A percentile compares a stretch with the other conserved stretches of the same genome.
These are phyloP conservation scores for Cacoxenus indagator DNA, from an alignment of 2,888 invertebrate genomes.

Conservation along the genomic window DNA sequence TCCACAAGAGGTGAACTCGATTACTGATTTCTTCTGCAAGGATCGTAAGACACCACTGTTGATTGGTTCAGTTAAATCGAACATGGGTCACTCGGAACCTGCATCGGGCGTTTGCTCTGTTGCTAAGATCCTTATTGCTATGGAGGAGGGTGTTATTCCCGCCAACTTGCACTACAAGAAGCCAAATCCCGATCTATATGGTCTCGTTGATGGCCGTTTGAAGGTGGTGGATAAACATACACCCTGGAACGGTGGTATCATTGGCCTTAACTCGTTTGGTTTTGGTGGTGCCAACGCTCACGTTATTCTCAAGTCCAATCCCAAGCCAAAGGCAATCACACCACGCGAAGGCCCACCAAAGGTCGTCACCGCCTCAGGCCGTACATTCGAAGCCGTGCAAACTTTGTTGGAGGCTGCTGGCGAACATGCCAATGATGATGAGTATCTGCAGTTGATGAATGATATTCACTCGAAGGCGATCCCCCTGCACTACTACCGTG, in stretches of 20 bases:
- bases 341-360: slow-evolving; percentile 76
- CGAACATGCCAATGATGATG: slow-evolving; percentile 77
- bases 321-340: slow-evolving; percentile 76
- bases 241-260: slow-evolving; percentile 91
- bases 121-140: slow-evolving; percentile 91
- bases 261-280: slow-evolving; percentile 96
- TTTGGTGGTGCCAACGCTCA: slow-evolving; percentile 99
- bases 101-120: slow-evolving; percentile 91
- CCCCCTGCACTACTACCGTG: slow-evolving; percentile 84
- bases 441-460: slow-evolving; percentile 83
- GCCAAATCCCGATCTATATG: slow-evolving; percentile 93
- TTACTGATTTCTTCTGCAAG: slow-evolving; percentile 91
- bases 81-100: slow-evolving; percentile 99
- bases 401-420: slow-evolving; percentile 77
- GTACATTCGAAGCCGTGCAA: slow-evolving; percentile 85
- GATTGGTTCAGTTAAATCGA: slow-evolving; percentile 97
- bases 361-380: slow-evolving; percentile 84
- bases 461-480: slow-evolving; percentile 80
- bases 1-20: slow-evolving; percentile 96
- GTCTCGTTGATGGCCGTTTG: slow-evolving; percentile 90
- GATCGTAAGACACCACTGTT: slow-evolving; percentile 84
- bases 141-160: slow-evolving; percentile 92
- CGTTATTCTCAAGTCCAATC: slow-evolving; percentile 84
- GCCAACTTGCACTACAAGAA: slow-evolving; percentile 89
- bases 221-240: slow-evolving; percentile 88